A percentile compares a stretch with the other conserved stretches of the same genome.
These are phyloP conservation scores for Sinocyclocheilus anophthalmus DNA, from an alignment of 2,113 vertebrate genomes.

Conservation along the genomic window DNA sequence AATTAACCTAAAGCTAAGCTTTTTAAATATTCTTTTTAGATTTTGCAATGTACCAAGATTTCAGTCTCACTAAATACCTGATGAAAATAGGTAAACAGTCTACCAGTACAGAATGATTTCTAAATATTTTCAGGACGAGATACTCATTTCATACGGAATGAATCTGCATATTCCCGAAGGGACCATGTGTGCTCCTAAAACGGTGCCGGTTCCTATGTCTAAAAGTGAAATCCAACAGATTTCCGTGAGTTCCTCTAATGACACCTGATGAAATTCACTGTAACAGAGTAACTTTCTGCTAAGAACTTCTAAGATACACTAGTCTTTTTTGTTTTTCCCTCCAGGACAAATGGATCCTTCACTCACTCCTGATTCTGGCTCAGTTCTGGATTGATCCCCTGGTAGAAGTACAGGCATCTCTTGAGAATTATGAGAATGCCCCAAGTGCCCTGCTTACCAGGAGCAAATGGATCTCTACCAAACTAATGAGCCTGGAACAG, in stretches of 20 bases:
- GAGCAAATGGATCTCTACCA: conserved; percentile 54
- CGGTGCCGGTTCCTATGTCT: conserved; percentile 44
- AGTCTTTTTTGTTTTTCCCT: neutral
- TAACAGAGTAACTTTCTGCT: neutral
- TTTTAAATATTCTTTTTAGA: neutral
- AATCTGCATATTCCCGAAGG: conserved; percentile 25
- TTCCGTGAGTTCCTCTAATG: conserved; percentile 47
- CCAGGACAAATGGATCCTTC: conserved; percentile 63
- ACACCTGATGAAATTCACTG: conserved; percentile 6
- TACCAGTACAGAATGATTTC: no score
- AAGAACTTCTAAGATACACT: neutral
- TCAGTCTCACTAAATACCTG: neutral
- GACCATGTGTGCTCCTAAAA: conserved; percentile 45
- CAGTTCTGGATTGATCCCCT: conserved; percentile 60
- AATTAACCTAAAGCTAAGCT: neutral
- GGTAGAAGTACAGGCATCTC: conserved; percentile 51
- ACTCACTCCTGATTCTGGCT: conserved; percentile 52
- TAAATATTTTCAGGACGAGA: conserved; percentile 53
- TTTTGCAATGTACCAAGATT: neutral
- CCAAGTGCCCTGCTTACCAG: conserved; percentile 55
- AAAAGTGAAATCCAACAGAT: conserved; percentile 57
- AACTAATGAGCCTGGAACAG: conserved; percentile 58
- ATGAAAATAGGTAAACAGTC: neutral
- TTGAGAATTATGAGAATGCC: conserved; percentile 53
- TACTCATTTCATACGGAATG: conserved; percentile 40